Base-by-base conservation (phyloP, 2,888 invertebrate genomes). In the Mycalesis mineus region DNA sequence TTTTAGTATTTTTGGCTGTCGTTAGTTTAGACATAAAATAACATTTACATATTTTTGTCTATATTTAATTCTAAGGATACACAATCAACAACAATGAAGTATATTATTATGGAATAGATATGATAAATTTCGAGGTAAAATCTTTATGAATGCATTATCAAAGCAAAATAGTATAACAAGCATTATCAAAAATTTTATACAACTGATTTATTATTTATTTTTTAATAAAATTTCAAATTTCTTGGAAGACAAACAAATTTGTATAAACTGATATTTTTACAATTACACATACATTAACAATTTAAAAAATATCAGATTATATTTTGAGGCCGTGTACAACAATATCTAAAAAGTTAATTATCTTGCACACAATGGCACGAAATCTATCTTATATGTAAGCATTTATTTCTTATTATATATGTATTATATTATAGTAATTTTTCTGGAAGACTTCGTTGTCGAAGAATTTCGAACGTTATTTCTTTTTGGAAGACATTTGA, bases 371-470 rank as follows among this genome's bases (percentile, higher is more conserved):
- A 45, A 45, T 45, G 44, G 8, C 13, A 7, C 37, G 9, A 17
- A 52, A 11, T 37, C 44, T 44, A 55, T 48, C 48, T 52, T 58
- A 55, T 44, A 52, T 39, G 52, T 48, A 48, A 58, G 48, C 47
- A 55, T 41, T 47, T 48, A 33, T 33, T 1, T 13, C 36, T 31
- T 47, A n/a, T n/a, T n/a, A 57, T 41, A 36, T 28, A 29, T 39
- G 48, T 55, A 58, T 36, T 36, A 22, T 22, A 22, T 55, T 31
- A 55, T 78, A 77, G 77, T 50, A 36, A n/a, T n/a, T 58, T 66
- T 73, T 64, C 64, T 84, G 88, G 86, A 88, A 88, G 86, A 87
- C 84, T 87, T 88, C 87, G 88, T 87, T 87, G 85, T 84, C 74
- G 79, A 68, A 77, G 72, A 70, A 65, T 68, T 65, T 70, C 64